phyloP scores from a whole-genome alignment of 2,888 invertebrate species.

The Dicyrtoma fusca region DNA sequence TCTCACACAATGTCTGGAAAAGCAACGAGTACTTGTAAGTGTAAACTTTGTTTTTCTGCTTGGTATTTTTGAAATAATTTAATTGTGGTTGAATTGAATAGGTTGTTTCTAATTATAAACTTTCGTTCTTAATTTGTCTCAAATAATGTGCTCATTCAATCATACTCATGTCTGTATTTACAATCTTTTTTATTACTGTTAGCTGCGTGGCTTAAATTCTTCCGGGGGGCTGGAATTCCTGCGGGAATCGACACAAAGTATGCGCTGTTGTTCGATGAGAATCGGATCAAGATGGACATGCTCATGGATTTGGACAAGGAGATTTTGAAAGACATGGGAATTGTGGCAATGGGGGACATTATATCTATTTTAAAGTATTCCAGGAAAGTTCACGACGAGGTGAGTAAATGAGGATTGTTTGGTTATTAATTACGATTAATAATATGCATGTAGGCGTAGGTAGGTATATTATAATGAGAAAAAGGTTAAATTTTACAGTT shows the following conservation, averaged over 20 bases:
- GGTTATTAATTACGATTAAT: no score
- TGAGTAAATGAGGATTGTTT: no score
- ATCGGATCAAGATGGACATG: conserved; percentile 85
- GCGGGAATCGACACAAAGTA: conserved; percentile 78
- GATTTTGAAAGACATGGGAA: conserved; percentile 85
- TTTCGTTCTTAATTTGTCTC: not conserved
- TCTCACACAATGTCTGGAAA: conserved; percentile 12
- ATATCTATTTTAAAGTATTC: conserved; percentile 66
- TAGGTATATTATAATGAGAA: no score
- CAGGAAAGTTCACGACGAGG: conserved; percentile 65
- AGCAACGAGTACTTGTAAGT: conserved; percentile 11
- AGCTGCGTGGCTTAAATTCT: conserved; percentile 84
- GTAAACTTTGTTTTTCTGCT: no score
- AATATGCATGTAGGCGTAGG: no score
- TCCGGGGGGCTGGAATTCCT: conserved; percentile 81
- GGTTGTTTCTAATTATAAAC: not conserved
- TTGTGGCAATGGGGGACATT: conserved; percentile 65
- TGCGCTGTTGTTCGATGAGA: conserved; percentile 82
- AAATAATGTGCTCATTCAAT: no score
- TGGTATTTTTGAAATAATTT: not conserved
- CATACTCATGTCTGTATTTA: no score
- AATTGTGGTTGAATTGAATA: not conserved
- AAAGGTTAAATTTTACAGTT: no score
- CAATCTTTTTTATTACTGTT: no score
- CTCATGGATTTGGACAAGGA: conserved; percentile 83